Evolutionary conservation across 2,888 invertebrate species (phyloP), one percentile per base, ranked within the genome.

Genomic region (Lithosia quadra): DNA sequence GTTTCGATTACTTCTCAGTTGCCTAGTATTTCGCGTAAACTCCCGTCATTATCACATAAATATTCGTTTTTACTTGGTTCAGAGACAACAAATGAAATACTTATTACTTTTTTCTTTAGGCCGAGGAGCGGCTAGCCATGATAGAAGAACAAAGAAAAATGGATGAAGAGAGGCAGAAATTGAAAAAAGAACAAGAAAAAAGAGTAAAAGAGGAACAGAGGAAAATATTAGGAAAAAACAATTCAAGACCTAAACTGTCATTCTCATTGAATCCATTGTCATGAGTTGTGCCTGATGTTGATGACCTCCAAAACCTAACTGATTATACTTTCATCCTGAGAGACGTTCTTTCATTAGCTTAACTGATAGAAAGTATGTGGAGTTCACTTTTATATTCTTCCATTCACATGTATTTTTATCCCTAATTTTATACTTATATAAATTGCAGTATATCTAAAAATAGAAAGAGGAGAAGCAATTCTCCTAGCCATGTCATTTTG

Each of bases 131-230:
- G 86, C 96, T 99, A 90, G 98, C 98, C 75, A 98, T 99, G 96
- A 98, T 99, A 76, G 99, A 99, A 95, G 99, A 99, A 91, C 99
- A 99, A 94, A 96, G 99, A 84, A 97, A 98, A 92, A 98, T 99
- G 96, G 98, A 99, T 84, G 99, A 99, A 95, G 98, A 99, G 90
- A 96, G 98, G 80, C 99, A 99, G 91, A 97, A 97, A 88, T 96
- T 99, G 95, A 97, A 98, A 88, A 98, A 98, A 92, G 99, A 99
- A 92, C 98, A 99, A 91, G 98, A 99, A 88, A 98, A 97, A 87
- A 96, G 98, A 84, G 96, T 97, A 72, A 98, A 98, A 94, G 98
- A 98, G 91, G 99, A 99, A 93, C 99, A 99, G 95, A 99, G 98
- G 95, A 98, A 98, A 93, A 99, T 99, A 85, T 96, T 99, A 85